A percentile compares a stretch with the other conserved stretches of the same genome.
These are phyloP conservation scores for Zaprionus camerounensis DNA, from an alignment of 1,140 invertebrate species.

Conservation along the genomic window DNA sequence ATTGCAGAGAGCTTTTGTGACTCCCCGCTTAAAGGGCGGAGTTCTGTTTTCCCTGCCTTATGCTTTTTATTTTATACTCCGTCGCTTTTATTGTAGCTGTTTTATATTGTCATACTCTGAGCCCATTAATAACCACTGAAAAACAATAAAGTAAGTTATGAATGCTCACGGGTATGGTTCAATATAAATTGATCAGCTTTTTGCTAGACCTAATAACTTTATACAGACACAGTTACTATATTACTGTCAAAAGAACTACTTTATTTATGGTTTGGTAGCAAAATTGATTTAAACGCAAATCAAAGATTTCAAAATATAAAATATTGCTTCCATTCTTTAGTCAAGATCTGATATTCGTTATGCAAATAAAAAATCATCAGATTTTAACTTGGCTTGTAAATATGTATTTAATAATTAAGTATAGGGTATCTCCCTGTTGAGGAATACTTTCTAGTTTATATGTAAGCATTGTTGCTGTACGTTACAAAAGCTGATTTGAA, in stretches of 20 bases:
- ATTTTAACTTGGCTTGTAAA: too few relatives aligned
- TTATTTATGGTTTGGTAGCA: too few relatives aligned
- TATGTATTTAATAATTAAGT: background rate
- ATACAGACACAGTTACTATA: too few relatives aligned
- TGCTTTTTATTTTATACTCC: conserved; percentile 36
- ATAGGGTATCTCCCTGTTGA: background rate
- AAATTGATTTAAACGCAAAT: too few relatives aligned
- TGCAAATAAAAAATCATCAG: too few relatives aligned
- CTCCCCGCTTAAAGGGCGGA: conserved; percentile 63
- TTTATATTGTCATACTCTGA: background rate
- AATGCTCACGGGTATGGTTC: too few relatives aligned
- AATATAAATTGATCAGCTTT: too few relatives aligned
- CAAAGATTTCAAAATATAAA: too few relatives aligned
- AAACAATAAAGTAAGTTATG: background rate
- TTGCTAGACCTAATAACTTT: too few relatives aligned
- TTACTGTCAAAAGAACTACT: too few relatives aligned
- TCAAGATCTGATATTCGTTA: too few relatives aligned
- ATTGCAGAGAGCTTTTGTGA: conserved; percentile 60
- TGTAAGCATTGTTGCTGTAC: conserved; percentile 38
- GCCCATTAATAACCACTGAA: background rate
- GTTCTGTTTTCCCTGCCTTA: conserved; percentile 47
- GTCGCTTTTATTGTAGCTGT: conserved; percentile 34
- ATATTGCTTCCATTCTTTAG: too few relatives aligned
- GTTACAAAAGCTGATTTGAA: conserved; percentile 72
- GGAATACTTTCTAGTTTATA: background rate